phyloP scores from a whole-genome alignment of 2,797 vertebrate genomes.

The Acestrorhynchus altus region DNA sequence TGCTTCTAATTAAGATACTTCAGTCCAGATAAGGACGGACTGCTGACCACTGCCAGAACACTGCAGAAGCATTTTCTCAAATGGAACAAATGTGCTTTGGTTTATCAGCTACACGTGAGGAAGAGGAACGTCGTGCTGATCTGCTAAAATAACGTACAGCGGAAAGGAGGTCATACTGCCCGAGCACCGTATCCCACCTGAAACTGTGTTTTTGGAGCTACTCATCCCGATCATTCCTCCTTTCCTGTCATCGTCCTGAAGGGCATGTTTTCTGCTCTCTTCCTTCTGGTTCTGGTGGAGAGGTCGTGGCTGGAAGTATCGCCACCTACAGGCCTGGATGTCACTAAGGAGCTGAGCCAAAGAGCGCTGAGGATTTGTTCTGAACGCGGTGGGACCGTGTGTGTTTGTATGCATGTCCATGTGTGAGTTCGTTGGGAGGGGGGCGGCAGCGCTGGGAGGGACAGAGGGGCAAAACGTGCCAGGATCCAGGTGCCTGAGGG shows the following conservation, averaged over 20 bases:
- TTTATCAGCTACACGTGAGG: too few species aligned
- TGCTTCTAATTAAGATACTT: too few species aligned
- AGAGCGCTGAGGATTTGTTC: constrained; percentile 78
- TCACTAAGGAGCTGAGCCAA: constrained; percentile 88
- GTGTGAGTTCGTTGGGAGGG: constrained; percentile 77
- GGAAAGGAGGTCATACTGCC: background rate
- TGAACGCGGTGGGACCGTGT: constrained; percentile 61
- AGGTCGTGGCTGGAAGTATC: constrained; percentile 88
- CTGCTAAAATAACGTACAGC: background rate
- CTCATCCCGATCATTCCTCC: constrained; percentile 73
- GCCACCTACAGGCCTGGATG: constrained; percentile 90
- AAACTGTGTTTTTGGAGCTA: constrained; percentile 78
- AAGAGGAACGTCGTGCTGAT: background rate
- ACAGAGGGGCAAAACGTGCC: constrained; percentile 81
- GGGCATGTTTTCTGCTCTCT: constrained; percentile 81
- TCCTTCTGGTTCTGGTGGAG: constrained; percentile 77
- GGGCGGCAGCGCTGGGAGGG: constrained; percentile 80
- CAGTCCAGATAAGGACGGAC: too few species aligned
- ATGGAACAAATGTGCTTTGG: too few species aligned
- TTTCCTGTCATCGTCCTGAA: constrained; percentile 69
- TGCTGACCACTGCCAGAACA: too few species aligned
- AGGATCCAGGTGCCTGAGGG: constrained; percentile 85
- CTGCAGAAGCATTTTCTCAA: too few species aligned
- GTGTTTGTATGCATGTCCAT: constrained; percentile 82
- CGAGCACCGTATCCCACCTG: constrained; percentile 74